phyloP scores from a whole-genome alignment of 2,888 invertebrate species.

The Athalia rosae region DNA sequence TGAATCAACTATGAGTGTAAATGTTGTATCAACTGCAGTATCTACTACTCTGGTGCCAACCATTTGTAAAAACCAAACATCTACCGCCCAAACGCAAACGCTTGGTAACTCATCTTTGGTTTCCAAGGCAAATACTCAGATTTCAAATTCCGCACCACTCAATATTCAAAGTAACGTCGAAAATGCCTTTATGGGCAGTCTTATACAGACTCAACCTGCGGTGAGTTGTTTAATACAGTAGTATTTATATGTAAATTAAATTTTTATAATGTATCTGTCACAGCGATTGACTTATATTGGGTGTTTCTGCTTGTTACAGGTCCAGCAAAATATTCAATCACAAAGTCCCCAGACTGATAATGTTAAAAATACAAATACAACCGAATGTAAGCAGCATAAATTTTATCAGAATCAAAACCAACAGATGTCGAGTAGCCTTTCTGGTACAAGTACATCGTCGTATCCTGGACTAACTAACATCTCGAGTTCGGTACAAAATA shows the following conservation, averaged over 20 bases:
- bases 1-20: constrained; percentile 63
- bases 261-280: neutral
- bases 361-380: constrained; percentile 14
- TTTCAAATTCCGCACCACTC: constrained; percentile 57
- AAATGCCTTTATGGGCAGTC: constrained; percentile 59
- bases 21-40: constrained; percentile 61
- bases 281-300: neutral
- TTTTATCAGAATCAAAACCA: constrained; percentile 62
- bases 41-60: constrained; percentile 61
- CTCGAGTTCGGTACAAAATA: constrained; percentile 49
- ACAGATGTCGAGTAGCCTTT: constrained; percentile 67
- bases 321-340: constrained; percentile 38
- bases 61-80: constrained; percentile 67
- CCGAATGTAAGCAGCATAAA: constrained; percentile 50
- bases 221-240: constrained; percentile 58
- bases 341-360: constrained; percentile 19
- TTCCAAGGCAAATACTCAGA: constrained; percentile 53
- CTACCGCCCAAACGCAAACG: constrained; percentile 70
- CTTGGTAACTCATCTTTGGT: constrained; percentile 38
- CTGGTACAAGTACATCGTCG: constrained; percentile 63
- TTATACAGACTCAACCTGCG: constrained; percentile 51
- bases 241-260: neutral
- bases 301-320: constrained; percentile 9
- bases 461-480: constrained; percentile 57
- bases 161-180: constrained; percentile 57